Evolutionary conservation across 2,888 invertebrate species (phyloP), one percentile per base, ranked within the genome.

Genomic region (Thera britannica): DNA sequence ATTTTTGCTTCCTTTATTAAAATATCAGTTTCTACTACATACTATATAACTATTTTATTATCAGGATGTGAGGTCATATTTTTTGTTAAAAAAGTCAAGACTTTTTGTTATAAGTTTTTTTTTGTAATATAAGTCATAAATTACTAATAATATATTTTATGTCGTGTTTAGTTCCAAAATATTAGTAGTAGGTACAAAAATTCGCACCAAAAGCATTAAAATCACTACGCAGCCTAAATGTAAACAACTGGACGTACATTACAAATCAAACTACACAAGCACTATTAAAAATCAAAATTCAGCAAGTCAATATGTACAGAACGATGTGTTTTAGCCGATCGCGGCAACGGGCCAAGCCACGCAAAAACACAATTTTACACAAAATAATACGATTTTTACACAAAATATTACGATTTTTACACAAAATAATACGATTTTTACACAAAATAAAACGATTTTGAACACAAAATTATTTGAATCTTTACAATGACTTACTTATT

Each of bases 401-500:
- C 59, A 58, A 34, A 3, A 58, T 34, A 8, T 8, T 2, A 46
- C 9, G 9, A 46, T 34, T 52, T 58, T 63, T 58, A 23, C 57
- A 62, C 57, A 62, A 56, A 48, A 51, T 48, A 51, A 63, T 41
- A 57, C 62, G 49, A 56, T 49, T 58, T 58, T 61, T 58, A 34
- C 49, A 65, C 48, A 65, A 49, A 46, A 55, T 55, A n/a, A 56
- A 12, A 56, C 56, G 36, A 34, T 44, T 57, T 56, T 62, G 51
- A 12, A 35, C 60, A 65, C 58, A 62, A 55, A 55, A 35, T 46
- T 60, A 44, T 48, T 65, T 59, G 68, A 41, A 61, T 59, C 67
- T 51, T 54, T 58, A 38, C 68, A 70, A 75, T 77, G 81, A 92
- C 93, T 92, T 93, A 93, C 92, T 89, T 84, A 83, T 86, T 78